phyloP scores from a whole-genome alignment of 1,140 invertebrate species.

The Drosophila athabasca region DNA sequence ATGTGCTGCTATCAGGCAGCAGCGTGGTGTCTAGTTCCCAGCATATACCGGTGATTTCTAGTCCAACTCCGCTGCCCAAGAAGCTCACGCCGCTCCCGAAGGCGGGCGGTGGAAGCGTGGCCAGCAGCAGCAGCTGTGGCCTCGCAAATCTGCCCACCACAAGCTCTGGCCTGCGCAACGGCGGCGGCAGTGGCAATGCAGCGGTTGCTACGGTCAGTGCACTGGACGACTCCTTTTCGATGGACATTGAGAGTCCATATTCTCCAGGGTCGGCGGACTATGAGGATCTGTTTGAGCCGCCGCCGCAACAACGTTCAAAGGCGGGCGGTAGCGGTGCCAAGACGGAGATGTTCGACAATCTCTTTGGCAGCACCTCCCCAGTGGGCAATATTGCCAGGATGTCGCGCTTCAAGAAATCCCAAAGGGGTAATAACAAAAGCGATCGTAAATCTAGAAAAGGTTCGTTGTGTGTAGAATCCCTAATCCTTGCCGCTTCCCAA shows the following conservation, averaged over 20 bases:
- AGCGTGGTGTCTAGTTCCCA: constrained; percentile 58
- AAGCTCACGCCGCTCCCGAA: constrained; percentile 76
- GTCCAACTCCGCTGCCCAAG: constrained; percentile 59
- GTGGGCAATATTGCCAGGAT: constrained; percentile 47
- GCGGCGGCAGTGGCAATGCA: constrained; percentile 76
- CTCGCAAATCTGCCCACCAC: constrained; percentile 54
- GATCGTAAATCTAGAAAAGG: constrained; percentile 77
- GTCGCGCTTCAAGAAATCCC: constrained; percentile 59
- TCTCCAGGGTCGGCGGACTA: constrained; percentile 93
- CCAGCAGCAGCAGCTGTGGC: constrained; percentile 72
- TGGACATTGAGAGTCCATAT: constrained; percentile 91
- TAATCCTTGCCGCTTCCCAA: too few species aligned
- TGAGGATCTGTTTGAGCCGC: constrained; percentile 93
- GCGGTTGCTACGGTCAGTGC: constrained; percentile 86
- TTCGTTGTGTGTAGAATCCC: constrained; percentile 35
- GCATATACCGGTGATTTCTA: constrained; percentile 79
- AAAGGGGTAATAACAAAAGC: constrained; percentile 55
- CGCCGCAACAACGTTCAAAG: constrained; percentile 86
- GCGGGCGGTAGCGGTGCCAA: constrained; percentile 45
- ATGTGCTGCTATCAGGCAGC: constrained; percentile 67
- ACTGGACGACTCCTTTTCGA: constrained; percentile 83
- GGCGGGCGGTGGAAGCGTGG: constrained; percentile 70
- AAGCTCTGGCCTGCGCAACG: constrained; percentile 51
- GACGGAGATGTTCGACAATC: constrained; percentile 77
- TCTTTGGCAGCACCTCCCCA: constrained; percentile 78